phyloP scores from a whole-genome alignment of 2,113 vertebrate species.

The Engystomops pustulosus region DNA sequence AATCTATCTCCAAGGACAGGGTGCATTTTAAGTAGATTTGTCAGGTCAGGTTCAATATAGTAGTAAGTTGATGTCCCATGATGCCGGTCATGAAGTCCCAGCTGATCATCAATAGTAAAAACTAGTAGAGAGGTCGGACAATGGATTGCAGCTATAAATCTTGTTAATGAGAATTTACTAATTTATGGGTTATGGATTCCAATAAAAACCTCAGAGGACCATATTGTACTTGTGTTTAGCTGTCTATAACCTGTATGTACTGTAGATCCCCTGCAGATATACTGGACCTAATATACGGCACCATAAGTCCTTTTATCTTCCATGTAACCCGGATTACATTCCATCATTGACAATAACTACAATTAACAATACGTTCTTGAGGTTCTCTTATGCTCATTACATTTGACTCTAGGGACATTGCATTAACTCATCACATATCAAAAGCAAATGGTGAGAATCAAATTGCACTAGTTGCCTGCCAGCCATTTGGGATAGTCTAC shows the following conservation, averaged over 20 bases:
- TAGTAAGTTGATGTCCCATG: not conserved
- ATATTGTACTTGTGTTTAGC: not conserved
- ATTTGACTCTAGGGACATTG: not conserved
- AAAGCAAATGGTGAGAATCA: slow-evolving; percentile 30
- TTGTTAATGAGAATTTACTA: not conserved
- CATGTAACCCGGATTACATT: not conserved
- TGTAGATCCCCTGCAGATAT: not conserved
- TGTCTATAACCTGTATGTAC: not conserved
- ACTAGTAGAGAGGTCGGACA: not conserved
- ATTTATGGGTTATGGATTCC: not conserved
- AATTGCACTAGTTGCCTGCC: not conserved
- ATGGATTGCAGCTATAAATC: not conserved
- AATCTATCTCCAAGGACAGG: not conserved
- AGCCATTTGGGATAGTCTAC: not conserved
- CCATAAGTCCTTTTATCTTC: not conserved
- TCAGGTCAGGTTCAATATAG: not conserved
- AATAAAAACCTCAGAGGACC: not conserved
- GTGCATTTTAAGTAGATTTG: not conserved
- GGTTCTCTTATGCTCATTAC: not conserved
- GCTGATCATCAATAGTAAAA: not conserved
- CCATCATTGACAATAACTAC: no score
- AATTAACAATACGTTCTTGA: not conserved
- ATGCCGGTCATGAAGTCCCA: not conserved
- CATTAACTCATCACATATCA: not conserved
- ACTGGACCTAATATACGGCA: no score